Percentiles rank a stretch among this genome's conserved stretches.
Conservation (phyloP, 2,888 invertebrate species). For the Psylliodes chrysocephalus region DNA sequence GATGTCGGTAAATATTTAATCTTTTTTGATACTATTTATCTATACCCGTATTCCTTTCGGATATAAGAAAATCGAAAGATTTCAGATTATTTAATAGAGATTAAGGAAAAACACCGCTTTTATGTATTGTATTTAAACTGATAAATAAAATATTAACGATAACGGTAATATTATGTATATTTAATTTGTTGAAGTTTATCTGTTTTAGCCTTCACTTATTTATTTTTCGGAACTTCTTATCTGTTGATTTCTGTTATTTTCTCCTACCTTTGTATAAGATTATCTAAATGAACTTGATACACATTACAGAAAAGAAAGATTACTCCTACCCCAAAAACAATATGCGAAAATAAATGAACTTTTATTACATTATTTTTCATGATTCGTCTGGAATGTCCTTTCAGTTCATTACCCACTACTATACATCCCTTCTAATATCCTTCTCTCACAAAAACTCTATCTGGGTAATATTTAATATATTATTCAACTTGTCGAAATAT, state of each 20-base stretch:
- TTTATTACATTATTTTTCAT: too few species aligned
- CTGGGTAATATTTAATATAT: too few species aligned
- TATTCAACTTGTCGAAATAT: too few species aligned
- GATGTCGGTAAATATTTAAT: slow-evolving; percentile 34
- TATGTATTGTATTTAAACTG: slow-evolving; percentile 40
- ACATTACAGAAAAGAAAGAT: too few species aligned
- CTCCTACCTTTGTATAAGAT: background rate
- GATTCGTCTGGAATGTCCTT: too few species aligned
- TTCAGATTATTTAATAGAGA: slow-evolving; percentile 42
- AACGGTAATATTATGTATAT: slow-evolving; percentile 19
- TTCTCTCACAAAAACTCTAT: too few species aligned
- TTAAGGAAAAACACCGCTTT: slow-evolving; percentile 43
- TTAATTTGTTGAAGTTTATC: slow-evolving; percentile 1
- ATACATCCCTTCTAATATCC: too few species aligned
- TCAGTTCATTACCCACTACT: too few species aligned
- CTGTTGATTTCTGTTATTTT: background rate
- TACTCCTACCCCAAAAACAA: too few species aligned
- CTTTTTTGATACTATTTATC: slow-evolving; percentile 28
- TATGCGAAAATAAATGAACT: too few species aligned
- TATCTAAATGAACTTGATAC: too few species aligned
- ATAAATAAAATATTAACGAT: slow-evolving; percentile 41
- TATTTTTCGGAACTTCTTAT: slow-evolving; percentile 8
- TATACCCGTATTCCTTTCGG: slow-evolving; percentile 9
- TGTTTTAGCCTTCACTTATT: background rate
- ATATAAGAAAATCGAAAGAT: slow-evolving; percentile 42